Percentiles rank a stretch among this genome's conserved stretches.
phyloP scores from a whole-genome alignment of 1,140 invertebrate species.

The Sesamia nonagrioides region DNA sequence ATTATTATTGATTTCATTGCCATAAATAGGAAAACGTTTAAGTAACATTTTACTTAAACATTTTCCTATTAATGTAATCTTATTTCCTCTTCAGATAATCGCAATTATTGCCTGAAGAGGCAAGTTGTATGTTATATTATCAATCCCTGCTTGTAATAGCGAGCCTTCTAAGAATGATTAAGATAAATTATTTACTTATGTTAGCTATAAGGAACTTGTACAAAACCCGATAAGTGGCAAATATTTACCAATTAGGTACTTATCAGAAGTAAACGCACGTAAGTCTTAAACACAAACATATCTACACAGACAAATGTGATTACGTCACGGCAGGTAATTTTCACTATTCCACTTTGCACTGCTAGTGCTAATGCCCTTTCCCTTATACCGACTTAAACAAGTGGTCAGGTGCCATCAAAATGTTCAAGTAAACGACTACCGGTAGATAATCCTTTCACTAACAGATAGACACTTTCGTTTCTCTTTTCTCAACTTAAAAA shows the following conservation, averaged over 20 bases:
- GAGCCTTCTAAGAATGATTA: neutral
- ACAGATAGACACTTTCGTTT: neutral
- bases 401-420: neutral
- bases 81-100: too few species aligned
- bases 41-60: too few species aligned
- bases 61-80: too few species aligned
- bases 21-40: too few species aligned
- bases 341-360: neutral
- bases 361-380: conserved; percentile 18
- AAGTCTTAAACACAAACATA: neutral
- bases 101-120: too few species aligned
- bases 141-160: too few species aligned
- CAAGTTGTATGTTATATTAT: too few species aligned
- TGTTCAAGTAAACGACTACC: neutral
- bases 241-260: conserved; percentile 23
- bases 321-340: neutral
- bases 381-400: neutral
- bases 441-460: conserved; percentile 21
- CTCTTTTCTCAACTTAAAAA: neutral
- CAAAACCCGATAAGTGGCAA: neutral
- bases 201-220: neutral
- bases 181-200: neutral
- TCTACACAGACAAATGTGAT: neutral
- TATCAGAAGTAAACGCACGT: neutral
- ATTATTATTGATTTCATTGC: too few species aligned